Percentiles rank a stretch among this genome's conserved stretches.
phyloP scores from a whole-genome alignment of 2,113 vertebrate species.

The Pterocles gutturalis region DNA sequence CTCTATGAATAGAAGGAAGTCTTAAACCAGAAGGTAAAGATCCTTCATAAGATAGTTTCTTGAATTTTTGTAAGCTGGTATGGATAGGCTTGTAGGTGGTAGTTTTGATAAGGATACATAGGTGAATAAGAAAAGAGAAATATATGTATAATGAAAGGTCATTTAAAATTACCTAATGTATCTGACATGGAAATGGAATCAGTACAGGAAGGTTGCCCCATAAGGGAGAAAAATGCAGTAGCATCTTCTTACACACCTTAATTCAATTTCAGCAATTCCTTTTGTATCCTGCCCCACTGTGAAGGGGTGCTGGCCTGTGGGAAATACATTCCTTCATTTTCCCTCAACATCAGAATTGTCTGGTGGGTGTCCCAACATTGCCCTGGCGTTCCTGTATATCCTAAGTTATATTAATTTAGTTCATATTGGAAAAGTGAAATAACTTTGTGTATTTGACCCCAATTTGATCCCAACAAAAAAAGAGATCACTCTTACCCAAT shows the following conservation, averaged over 20 bases:
- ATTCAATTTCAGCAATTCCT: background rate
- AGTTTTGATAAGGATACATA: background rate
- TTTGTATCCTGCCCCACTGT: background rate
- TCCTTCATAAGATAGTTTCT: background rate
- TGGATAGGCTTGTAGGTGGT: background rate
- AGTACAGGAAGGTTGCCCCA: background rate
- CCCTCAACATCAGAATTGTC: background rate
- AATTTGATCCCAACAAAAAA: background rate
- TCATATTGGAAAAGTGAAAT: background rate
- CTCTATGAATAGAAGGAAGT: background rate
- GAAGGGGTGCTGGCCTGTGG: background rate
- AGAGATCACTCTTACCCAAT: background rate
- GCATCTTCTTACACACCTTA: background rate
- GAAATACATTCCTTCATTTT: background rate
- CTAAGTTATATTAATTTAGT: background rate
- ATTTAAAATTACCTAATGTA: background rate
- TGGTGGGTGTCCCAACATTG: background rate
- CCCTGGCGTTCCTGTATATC: background rate
- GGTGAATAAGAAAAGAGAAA: background rate
- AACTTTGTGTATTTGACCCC: background rate
- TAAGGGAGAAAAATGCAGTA: background rate
- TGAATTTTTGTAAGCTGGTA: background rate
- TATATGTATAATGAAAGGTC: background rate
- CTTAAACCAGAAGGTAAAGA: background rate
- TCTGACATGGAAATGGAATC: background rate